phyloP scores from a whole-genome alignment of 2,888 invertebrate species.

The Dryadula phaetusa region DNA sequence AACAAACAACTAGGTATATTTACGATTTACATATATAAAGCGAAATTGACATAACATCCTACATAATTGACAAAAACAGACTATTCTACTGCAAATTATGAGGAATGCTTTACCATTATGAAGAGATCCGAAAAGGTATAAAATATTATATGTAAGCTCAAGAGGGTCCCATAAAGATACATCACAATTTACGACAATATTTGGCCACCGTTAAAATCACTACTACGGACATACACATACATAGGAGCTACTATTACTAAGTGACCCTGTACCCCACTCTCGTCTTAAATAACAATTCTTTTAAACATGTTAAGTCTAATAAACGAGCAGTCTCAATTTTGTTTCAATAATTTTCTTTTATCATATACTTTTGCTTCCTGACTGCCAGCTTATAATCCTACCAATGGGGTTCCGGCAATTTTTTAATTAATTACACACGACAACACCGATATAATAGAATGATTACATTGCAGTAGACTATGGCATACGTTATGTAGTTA shows the following conservation, averaged over 20 bases:
- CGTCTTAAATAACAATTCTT: not conserved
- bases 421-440: not conserved
- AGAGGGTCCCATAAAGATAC: slow-evolving; percentile 16
- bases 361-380: not conserved
- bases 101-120: slow-evolving; percentile 17
- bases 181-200: not conserved
- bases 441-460: not conserved
- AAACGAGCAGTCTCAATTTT: slow-evolving; percentile 8
- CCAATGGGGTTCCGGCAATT: slow-evolving; percentile 6
- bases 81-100: slow-evolving; percentile 20
- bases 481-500: slow-evolving; percentile 6
- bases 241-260: slow-evolving; percentile 10
- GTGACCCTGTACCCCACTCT: slow-evolving; percentile 24
- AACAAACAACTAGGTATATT: slow-evolving; percentile 10
- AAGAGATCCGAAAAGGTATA: slow-evolving; percentile 14
- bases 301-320: slow-evolving; percentile 7
- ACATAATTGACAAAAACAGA: slow-evolving; percentile 6
- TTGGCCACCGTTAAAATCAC: not conserved
- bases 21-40: not conserved
- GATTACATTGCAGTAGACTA: not conserved
- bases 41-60: slow-evolving; percentile 10
- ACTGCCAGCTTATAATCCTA: slow-evolving; percentile 14
- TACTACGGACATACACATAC: not conserved
- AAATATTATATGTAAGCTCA: slow-evolving; percentile 8
- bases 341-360: not conserved